Conservation (phyloP, 2,113 vertebrate genomes). For the Barnardius zonarius region DNA sequence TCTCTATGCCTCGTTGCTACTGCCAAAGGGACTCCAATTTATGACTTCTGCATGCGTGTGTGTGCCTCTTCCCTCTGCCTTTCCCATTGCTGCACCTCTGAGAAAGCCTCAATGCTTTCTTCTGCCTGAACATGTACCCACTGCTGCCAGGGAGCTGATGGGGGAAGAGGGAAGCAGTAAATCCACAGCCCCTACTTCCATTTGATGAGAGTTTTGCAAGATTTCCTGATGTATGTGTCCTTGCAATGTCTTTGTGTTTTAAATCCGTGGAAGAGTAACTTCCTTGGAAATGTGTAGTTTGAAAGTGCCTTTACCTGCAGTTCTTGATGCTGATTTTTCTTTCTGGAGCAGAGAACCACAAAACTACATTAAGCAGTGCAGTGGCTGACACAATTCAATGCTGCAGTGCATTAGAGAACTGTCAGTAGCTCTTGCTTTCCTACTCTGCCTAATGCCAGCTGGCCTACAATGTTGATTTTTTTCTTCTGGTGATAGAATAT, state of each 20-base stretch:
- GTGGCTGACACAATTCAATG: background rate
- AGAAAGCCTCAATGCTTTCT: background rate
- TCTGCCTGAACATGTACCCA: background rate
- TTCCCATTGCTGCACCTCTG: background rate
- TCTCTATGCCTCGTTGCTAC: background rate
- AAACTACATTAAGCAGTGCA: background rate
- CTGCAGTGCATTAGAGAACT: constrained; percentile 36
- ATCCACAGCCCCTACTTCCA: background rate
- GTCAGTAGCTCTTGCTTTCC: background rate
- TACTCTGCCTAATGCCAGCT: constrained; percentile 24
- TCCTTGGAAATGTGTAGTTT: background rate
- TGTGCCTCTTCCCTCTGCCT: background rate
- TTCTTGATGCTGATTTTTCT: background rate
- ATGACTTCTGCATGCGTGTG: background rate
- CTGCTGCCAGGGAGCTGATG: background rate
- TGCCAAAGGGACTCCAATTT: background rate
- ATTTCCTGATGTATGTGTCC: fast-evolving
- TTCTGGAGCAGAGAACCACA: background rate
- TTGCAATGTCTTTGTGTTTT: background rate
- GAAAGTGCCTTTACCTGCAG: background rate
- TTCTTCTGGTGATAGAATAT: background rate
- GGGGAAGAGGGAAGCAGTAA: background rate
- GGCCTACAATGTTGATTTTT: background rate
- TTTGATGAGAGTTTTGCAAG: background rate
- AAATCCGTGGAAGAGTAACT: background rate